Conservation (phyloP, 1,140 invertebrate species). For the Drosophila takahashii region DNA sequence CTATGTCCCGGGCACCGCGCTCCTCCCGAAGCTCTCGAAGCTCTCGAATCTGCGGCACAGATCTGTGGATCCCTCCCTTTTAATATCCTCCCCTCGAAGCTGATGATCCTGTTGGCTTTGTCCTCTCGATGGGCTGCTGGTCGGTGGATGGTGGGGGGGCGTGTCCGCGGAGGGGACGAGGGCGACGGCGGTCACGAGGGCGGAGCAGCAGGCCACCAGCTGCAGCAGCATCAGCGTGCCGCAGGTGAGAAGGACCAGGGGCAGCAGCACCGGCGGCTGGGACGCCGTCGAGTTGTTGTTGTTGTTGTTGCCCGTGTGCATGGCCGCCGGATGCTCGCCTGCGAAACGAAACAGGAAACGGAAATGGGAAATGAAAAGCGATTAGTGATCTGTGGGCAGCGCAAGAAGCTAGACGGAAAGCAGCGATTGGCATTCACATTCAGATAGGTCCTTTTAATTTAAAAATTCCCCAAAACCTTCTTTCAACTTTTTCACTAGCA, state of each 20-base stretch:
- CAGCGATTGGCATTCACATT: not conserved
- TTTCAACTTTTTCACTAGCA: too few relatives aligned
- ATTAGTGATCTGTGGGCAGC: not conserved
- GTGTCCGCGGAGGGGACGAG: constrained; percentile 2
- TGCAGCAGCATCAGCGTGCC: constrained; percentile 41
- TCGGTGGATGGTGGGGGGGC: constrained; percentile 14
- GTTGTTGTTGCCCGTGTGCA: constrained; percentile 88
- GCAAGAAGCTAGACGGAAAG: not conserved
- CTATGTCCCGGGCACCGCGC: constrained; percentile 50
- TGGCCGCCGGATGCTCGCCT: constrained; percentile 93
- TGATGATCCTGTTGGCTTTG: constrained; percentile 2
- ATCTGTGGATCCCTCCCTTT: not conserved
- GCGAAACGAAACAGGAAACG: constrained; percentile 41
- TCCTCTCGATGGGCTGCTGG: constrained; percentile 15
- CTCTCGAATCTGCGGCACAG: not conserved
- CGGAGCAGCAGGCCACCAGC: constrained; percentile 11
- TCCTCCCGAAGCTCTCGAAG: not conserved
- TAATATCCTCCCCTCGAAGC: not conserved
- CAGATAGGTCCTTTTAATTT: not conserved
- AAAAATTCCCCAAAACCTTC: too few relatives aligned
- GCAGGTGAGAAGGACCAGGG: constrained; percentile 57
- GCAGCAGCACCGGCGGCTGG: constrained; percentile 63
- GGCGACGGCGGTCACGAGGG: not conserved
- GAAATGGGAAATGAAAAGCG: not conserved
- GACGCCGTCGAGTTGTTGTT: constrained; percentile 85